A percentile compares a stretch with the other conserved stretches of the same genome.
Conservation (phyloP, 1,140 invertebrate species). For the Drosophila subpulchrella region DNA sequence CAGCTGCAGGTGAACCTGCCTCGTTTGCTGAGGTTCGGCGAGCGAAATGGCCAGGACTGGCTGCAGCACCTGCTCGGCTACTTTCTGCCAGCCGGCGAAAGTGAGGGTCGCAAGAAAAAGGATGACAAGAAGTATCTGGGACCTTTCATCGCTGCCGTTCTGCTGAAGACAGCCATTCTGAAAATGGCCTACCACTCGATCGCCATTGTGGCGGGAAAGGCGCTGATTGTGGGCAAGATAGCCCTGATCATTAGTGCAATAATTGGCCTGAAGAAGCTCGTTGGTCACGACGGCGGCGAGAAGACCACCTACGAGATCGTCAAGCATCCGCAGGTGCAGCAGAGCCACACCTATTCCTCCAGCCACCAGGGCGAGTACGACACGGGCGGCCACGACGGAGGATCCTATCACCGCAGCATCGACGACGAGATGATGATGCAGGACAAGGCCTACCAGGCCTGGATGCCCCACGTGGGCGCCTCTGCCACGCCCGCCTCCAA, state of each 20-base stretch:
- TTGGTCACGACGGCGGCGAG: constrained; percentile 87
- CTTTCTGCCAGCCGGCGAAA: constrained; percentile 54
- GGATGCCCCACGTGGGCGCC: constrained; percentile 72
- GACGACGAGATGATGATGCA: constrained; percentile 87
- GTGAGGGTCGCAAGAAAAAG: constrained; percentile 86
- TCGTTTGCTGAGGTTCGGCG: constrained; percentile 73
- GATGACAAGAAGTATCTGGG: constrained; percentile 87
- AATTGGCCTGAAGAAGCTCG: constrained; percentile 91
- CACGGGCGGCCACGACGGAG: constrained; percentile 86
- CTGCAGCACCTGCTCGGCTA: constrained; percentile 63
- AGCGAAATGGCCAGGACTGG: constrained; percentile 76
- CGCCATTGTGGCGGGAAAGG: constrained; percentile 89
- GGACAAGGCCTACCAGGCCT: constrained; percentile 86
- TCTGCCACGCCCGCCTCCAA: constrained; percentile 35
- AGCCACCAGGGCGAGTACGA: constrained; percentile 89
- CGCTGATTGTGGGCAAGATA: constrained; percentile 87
- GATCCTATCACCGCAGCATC: constrained; percentile 87
- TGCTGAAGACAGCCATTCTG: constrained; percentile 89
- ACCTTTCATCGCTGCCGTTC: constrained; percentile 87
- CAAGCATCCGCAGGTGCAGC: constrained; percentile 92
- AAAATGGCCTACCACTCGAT: constrained; percentile 91
- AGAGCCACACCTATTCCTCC: constrained; percentile 90
- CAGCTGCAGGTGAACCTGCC: constrained; percentile 87
- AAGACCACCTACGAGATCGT: constrained; percentile 94
- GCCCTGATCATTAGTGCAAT: constrained; percentile 90